Evolutionary conservation across 2,888 invertebrate genomes (phyloP), one percentile per base, ranked within the genome.

Genomic region (Cantharis rustica): DNA sequence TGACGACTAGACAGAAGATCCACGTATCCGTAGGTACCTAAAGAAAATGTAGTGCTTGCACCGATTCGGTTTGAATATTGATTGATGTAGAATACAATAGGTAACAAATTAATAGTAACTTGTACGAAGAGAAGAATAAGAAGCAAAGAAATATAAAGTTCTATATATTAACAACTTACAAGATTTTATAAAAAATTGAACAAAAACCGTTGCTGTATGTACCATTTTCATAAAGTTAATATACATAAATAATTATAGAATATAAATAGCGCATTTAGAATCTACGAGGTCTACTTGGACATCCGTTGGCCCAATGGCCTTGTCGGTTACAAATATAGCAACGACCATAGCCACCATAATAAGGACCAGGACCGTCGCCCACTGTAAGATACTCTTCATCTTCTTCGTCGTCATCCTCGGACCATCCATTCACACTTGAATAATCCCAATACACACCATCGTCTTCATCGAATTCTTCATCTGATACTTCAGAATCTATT

Each of bases 271-370:
- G 7, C 47, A 47, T n/a, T 31, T 47, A 47, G 47, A n/a, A 47
- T 47, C 47, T 47, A n/a, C n/a, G 47, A 47, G 47, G 7, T 47
- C 47, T 74, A 64, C 73, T 73, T 9, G 86, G 86, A 74, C 86
- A 86, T 13, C 84, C 83, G 62, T 85, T 86, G 13, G 90, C 89
- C 90, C 90, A 91, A 85, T 90, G 90, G 4, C 90, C 90, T 75
- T 84, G 84, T 64, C 87, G 86, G 73, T 91, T 90, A 86, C 92
- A 92, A 61, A 82, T 85, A 87, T 84, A 92, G 86, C 92, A 92
- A 75, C 88, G 86, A 13, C 92, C 92, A 87, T 91, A 92, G 79
- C 92, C 92, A 79, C 92, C 92, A 87, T 90, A 92, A 86, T 90
- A 91, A 27, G 88, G 84, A 64, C 87, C 89, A 5, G 87, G 86